Percentiles rank a stretch among this genome's conserved stretches.
Conservation (phyloP, 2,113 vertebrate genomes). For the Myotis brandtii region DNA sequence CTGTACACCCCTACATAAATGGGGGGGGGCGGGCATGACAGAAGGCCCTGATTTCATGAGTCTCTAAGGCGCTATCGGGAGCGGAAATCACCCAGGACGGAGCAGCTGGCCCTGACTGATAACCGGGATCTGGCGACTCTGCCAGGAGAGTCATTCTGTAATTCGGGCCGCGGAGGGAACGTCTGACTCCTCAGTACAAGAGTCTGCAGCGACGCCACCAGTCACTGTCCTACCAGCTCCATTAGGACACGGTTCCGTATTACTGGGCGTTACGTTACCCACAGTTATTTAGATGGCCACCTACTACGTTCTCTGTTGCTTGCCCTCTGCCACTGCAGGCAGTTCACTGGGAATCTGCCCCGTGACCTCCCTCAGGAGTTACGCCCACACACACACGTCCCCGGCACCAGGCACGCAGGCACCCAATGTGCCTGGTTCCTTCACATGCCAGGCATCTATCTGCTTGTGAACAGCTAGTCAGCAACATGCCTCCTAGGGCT, state of each 20-base stretch:
- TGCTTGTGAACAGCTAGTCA: background rate
- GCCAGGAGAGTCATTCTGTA: background rate
- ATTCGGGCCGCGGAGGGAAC: background rate
- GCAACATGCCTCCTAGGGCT: fast-evolving
- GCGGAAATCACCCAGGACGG: fast-evolving
- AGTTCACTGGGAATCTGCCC: background rate
- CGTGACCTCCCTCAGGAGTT: background rate
- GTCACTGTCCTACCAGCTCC: slow-evolving; percentile 21
- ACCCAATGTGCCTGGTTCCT: background rate
- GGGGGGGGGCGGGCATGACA: background rate
- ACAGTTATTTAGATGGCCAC: background rate
- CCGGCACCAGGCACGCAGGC: background rate
- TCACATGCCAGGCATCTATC: background rate
- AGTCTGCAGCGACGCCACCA: background rate
- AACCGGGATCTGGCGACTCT: fast-evolving
- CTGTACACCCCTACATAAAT: background rate
- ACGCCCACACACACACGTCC: background rate
- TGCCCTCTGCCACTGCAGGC: background rate
- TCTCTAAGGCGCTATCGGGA: background rate
- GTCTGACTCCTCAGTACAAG: background rate
- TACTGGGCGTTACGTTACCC: background rate
- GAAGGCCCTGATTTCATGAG: background rate
- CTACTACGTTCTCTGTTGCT: background rate
- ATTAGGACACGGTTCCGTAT: background rate
- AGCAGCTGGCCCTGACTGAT: background rate